Evolutionary conservation across 2,113 vertebrate genomes (phyloP).

Genomic region (Columba livia): DNA sequence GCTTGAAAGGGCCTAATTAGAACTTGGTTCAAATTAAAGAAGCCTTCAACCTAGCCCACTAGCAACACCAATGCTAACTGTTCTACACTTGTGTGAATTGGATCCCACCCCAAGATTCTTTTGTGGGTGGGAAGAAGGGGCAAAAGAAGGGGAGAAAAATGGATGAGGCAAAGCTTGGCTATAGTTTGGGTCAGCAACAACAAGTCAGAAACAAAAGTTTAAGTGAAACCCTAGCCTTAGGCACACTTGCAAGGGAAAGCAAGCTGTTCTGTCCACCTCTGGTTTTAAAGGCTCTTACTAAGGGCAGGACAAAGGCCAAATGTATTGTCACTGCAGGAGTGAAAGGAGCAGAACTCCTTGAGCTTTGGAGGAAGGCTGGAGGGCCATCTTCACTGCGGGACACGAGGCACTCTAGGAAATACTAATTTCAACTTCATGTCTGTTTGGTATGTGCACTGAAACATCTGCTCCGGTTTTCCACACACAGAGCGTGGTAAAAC

Average conservation of each 20-base stretch:
- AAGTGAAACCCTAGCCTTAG: neutral
- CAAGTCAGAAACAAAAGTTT: neutral
- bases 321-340: neutral
- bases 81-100: rapidly evolving
- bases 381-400: neutral
- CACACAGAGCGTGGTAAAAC: neutral
- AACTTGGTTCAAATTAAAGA: neutral
- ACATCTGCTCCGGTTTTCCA: neutral
- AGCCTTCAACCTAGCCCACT: neutral
- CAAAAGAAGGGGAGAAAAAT: neutral
- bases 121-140: neutral
- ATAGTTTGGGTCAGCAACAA: neutral
- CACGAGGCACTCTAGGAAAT: neutral
- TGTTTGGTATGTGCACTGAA: neutral
- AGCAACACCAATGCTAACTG: neutral
- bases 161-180: neutral
- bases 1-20: neutral
- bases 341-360: neutral
- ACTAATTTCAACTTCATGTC: neutral
- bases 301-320: neutral
- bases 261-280: neutral
- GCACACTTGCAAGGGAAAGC: neutral
- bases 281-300: neutral
- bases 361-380: neutral
- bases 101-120: neutral